Conservation (phyloP, 2,888 invertebrate genomes). For the Linnaemya vulpina region DNA sequence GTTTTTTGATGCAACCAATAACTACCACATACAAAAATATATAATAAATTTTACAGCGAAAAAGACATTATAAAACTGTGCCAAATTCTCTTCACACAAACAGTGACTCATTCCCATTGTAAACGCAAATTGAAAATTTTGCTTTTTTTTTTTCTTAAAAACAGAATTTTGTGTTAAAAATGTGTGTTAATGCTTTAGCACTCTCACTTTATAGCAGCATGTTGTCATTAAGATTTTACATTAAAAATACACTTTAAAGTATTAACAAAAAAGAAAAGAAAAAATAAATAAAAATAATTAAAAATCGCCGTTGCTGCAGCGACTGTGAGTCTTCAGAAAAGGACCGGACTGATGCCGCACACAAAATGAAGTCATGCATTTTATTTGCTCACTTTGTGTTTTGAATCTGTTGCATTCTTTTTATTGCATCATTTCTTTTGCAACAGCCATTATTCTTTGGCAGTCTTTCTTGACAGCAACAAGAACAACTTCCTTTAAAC, state of each 20-base stretch:
- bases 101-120: conserved; percentile 59
- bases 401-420: conserved; percentile 55
- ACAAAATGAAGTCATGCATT: conserved; percentile 69
- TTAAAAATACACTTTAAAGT: conserved; percentile 36
- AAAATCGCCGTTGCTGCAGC: background rate
- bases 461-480: conserved; percentile 43
- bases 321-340: conserved; percentile 17
- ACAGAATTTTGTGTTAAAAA: conserved; percentile 35
- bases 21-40: no score
- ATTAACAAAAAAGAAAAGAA: background rate
- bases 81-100: conserved; percentile 45
- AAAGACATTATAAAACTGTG: conserved; percentile 54
- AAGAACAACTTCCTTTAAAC: conserved; percentile 57
- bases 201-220: conserved; percentile 39
- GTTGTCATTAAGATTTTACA: conserved; percentile 52
- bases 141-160: background rate
- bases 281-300: background rate
- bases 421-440: conserved; percentile 36
- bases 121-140: conserved; percentile 17
- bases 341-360: conserved; percentile 22
- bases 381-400: conserved; percentile 50
- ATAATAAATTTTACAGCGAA: background rate
- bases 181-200: conserved; percentile 33
- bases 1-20: background rate
- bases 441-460: conserved; percentile 48